Conservation (phyloP, 2,113 vertebrate species). For the Cryptomyrus ogoouensis region DNA sequence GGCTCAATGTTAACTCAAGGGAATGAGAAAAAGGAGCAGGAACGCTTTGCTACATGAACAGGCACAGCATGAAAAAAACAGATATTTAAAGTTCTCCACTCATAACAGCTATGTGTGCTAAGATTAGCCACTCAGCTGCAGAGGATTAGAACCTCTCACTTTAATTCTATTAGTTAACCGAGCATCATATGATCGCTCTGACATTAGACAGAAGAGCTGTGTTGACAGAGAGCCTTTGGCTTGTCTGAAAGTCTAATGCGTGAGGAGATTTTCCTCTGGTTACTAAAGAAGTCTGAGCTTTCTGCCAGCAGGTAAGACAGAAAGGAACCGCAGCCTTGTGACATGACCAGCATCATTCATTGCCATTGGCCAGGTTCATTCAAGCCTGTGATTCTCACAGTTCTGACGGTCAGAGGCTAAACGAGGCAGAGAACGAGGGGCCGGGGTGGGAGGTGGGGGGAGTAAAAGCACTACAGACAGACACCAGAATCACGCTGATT, state of each 20-base stretch:
- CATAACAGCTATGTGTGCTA: background rate
- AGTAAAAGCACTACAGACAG: background rate
- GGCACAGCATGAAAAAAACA: background rate
- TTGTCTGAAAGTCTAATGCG: background rate
- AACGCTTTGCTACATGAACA: background rate
- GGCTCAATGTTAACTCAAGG: background rate
- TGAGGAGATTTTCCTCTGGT: background rate
- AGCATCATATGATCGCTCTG: background rate
- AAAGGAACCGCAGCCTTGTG: background rate
- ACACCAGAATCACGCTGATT: conserved; percentile 3
- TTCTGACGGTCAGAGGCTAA: background rate
- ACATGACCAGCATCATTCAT: background rate
- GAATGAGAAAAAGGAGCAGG: background rate
- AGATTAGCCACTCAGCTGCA: background rate
- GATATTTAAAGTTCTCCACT: background rate
- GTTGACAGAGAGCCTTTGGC: background rate
- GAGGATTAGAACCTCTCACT: background rate
- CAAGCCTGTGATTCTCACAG: background rate
- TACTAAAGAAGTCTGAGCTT: background rate
- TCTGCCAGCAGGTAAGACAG: background rate
- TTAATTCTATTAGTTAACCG: background rate
- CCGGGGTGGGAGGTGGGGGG: background rate
- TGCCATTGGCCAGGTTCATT: background rate
- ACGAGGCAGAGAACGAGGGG: background rate
- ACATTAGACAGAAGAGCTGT: background rate